A percentile compares a stretch with the other conserved stretches of the same genome.
Conservation (phyloP, 2,113 vertebrate genomes). For the Pseudorasbora parva region DNA sequence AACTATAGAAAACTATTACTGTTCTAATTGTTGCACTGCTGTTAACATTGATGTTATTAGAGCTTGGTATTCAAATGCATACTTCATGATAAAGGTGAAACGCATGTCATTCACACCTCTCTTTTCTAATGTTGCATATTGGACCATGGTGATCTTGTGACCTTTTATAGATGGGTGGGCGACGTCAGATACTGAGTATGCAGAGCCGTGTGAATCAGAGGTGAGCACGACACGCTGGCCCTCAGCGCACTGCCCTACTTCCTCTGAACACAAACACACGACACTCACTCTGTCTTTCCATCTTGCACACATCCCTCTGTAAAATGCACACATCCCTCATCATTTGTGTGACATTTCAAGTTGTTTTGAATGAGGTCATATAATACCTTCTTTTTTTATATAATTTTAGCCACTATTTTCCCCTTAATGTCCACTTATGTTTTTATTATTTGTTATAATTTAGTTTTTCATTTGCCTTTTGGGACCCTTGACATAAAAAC, state of each 20-base stretch:
- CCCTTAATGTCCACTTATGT: too few species aligned
- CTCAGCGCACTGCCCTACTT: constrained; percentile 26
- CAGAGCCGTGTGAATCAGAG: not conserved
- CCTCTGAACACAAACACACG: constrained; percentile 7
- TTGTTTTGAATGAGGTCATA: not conserved
- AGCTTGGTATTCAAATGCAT: not conserved
- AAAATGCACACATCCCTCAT: not conserved
- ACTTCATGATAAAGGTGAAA: too few species aligned
- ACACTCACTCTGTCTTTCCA: not conserved
- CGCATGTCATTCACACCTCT: not conserved
- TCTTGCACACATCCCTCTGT: not conserved
- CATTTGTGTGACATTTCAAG: not conserved
- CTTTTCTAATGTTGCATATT: not conserved
- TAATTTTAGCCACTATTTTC: not conserved
- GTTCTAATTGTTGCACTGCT: not conserved
- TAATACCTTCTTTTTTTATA: not conserved
- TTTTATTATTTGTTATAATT: too few species aligned
- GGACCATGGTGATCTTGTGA: not conserved
- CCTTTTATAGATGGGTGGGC: not conserved
- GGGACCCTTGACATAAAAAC: too few species aligned
- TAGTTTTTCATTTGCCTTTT: too few species aligned
- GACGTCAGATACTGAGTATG: constrained; percentile 18
- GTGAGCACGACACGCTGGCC: not conserved
- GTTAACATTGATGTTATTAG: not conserved
- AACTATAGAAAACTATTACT: too few species aligned